A percentile compares a stretch with the other conserved stretches of the same genome.
phyloP scores from a whole-genome alignment of 2,888 invertebrate genomes.

The Hipparchia semele region DNA sequence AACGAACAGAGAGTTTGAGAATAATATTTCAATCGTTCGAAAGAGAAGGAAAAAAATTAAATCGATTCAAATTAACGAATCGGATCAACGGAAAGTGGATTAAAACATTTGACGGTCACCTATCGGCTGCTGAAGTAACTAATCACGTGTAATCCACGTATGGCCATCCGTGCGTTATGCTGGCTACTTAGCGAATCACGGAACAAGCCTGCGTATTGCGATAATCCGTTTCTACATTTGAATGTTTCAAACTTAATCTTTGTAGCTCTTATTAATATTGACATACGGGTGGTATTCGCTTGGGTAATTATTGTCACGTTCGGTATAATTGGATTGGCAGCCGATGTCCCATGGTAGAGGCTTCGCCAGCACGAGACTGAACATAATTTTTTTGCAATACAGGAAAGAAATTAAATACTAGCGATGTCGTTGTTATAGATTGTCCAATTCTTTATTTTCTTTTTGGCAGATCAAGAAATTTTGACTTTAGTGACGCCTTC shows the following conservation, averaged over 20 bases:
- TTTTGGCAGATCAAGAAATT: too few relatives aligned
- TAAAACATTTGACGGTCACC: constrained; percentile 22
- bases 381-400: neutral
- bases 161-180: constrained; percentile 17
- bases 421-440: too few relatives aligned
- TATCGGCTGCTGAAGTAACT: constrained; percentile 4
- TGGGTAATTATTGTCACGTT: neutral
- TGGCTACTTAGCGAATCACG: constrained; percentile 30
- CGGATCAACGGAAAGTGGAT: constrained; percentile 22
- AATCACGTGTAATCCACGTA: constrained; percentile 30
- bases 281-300: neutral
- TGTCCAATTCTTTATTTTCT: too few relatives aligned
- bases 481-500: too few relatives aligned
- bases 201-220: constrained; percentile 33
- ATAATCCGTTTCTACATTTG: constrained; percentile 36
- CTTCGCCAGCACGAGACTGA: constrained; percentile 44
- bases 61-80: neutral
- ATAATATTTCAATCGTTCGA: too few relatives aligned
- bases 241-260: neutral
- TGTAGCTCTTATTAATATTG: neutral
- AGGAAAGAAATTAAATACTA: neutral
- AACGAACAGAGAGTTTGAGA: neutral
- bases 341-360: constrained; percentile 39
- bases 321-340: constrained; percentile 41
- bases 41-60: neutral